Base-by-base conservation (phyloP, 2,113 vertebrate species). In the Oncorhynchus masou region DNA sequence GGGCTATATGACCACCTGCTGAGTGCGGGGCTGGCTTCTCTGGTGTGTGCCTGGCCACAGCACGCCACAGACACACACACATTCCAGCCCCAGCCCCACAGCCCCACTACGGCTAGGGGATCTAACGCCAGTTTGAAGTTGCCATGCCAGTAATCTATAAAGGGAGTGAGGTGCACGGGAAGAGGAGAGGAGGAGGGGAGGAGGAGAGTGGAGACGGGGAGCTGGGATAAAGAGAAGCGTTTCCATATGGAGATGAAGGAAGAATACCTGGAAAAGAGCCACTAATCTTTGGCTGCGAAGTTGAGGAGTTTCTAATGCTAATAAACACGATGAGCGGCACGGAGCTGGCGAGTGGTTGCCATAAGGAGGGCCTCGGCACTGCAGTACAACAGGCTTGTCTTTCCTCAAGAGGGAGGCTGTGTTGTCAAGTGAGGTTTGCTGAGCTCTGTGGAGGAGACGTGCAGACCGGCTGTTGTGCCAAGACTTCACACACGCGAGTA, bases 111-210 rank as follows among this genome's bases (percentile, higher is more conserved):
- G 75, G 80, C 62, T 77, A 64, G 75, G 71, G 86, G 85, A 92
- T 92, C 88, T 91, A 77, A 91, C 85, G 90, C 85, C 91, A 90
- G 88, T 91, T 91, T 92, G 85, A 89, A 87, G 86, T 88, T 84
- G 74, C 83, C 81, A 81, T 88, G 88, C 84, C 83, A 86, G 85
- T 89, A 88, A 91, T 91, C 88, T 88, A 86, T 86, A 89, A 91
- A 91, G 87, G 78, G 78, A 74, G 81, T 82, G 71, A 78, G 80
- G 72, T 76, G 68, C 24, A 68, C 62, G 71, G 49, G 67, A n/a
- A 3, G 69, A 77, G 24, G 70, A 6, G 77, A 72, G 78, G 78
- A 73, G 76, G 78, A 70, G 59, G 31, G 76, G 76, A 60, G 62
- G 60, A 59, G 69, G 67, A 48, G 75, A 66, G 79, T 64, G 68